These are phyloP conservation scores for Ophion ventricosus DNA, from an alignment of 2,888 invertebrate genomes.

Conservation along the genomic window DNA sequence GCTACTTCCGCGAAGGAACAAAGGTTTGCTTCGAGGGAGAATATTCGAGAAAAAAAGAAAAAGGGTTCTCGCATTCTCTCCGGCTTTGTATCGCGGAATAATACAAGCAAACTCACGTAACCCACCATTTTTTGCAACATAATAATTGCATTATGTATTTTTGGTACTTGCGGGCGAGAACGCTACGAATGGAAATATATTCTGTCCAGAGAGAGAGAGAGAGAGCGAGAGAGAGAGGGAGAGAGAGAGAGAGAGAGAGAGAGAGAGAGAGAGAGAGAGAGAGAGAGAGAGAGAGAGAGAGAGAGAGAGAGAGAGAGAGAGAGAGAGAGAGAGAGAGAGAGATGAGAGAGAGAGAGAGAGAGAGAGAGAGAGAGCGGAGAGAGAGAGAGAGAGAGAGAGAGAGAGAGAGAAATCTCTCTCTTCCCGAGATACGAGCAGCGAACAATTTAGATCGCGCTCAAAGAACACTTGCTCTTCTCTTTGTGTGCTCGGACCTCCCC, in stretches of 20 bases:
- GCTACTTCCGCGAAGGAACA: no score
- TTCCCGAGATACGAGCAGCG: no score
- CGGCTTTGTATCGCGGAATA: background rate
- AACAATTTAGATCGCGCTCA: no score
- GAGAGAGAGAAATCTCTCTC: conserved; percentile 16
- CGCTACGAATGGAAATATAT: conserved; percentile 50
- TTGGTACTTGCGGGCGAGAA: conserved; percentile 31
- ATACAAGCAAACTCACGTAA: no score
- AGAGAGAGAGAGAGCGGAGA: conserved; percentile 6
- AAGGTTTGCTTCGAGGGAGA: no score
- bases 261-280: conserved; percentile 21
- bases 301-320: conserved; percentile 22
- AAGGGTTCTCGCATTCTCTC: background rate
- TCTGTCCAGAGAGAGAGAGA: conserved; percentile 19
- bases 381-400: conserved; percentile 18
- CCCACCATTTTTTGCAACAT: conserved; percentile 18
- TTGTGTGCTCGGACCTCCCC: conserved; percentile 10
- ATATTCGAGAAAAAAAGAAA: no score
- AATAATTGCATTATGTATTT: conserved; percentile 38
- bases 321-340: conserved; percentile 4
- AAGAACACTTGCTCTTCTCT: background rate
- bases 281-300: conserved; percentile 2
- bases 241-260: background rate
- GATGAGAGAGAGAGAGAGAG: no score
- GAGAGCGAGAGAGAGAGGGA: background rate